phyloP scores from a whole-genome alignment of 2,797 vertebrate genomes.

The Sebastes flavidus region DNA sequence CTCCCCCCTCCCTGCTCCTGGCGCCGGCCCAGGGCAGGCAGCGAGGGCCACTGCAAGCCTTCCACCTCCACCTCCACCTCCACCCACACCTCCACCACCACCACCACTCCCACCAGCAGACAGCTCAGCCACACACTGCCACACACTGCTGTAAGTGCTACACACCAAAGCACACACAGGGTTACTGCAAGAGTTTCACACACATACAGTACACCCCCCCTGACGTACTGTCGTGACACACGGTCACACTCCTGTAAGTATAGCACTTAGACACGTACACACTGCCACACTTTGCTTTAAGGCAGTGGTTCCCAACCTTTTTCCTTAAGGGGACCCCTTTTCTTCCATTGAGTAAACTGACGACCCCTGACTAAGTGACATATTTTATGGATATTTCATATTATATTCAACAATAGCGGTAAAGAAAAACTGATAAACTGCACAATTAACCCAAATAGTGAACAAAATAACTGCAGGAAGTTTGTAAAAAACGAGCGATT shows the following conservation, averaged over 20 bases:
- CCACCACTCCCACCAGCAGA: slow-evolving; percentile 79
- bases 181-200: background rate
- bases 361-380: too few species aligned
- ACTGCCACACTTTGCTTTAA: slow-evolving; percentile 12
- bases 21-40: slow-evolving; percentile 83
- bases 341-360: too few species aligned
- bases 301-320: background rate
- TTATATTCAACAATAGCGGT: too few species aligned
- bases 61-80: slow-evolving; percentile 76
- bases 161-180: slow-evolving; percentile 43
- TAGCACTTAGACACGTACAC: background rate
- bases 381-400: too few species aligned
- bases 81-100: slow-evolving; percentile 76
- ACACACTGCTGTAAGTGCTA: slow-evolving; percentile 91
- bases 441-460: too few species aligned
- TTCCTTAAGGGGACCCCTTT: too few species aligned
- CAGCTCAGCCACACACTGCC: slow-evolving; percentile 86
- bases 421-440: too few species aligned
- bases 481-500: too few species aligned
- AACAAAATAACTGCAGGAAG: too few species aligned
- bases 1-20: slow-evolving; percentile 83
- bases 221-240: background rate
- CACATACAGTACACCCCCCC: background rate
- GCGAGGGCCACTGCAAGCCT: slow-evolving; percentile 84
- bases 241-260: background rate